Evolutionary conservation across 35 echinoderm and acorn worm genomes (phyloP), one percentile per base, ranked within the genome.

Genomic region (Lytechinus variegatus): DNA sequence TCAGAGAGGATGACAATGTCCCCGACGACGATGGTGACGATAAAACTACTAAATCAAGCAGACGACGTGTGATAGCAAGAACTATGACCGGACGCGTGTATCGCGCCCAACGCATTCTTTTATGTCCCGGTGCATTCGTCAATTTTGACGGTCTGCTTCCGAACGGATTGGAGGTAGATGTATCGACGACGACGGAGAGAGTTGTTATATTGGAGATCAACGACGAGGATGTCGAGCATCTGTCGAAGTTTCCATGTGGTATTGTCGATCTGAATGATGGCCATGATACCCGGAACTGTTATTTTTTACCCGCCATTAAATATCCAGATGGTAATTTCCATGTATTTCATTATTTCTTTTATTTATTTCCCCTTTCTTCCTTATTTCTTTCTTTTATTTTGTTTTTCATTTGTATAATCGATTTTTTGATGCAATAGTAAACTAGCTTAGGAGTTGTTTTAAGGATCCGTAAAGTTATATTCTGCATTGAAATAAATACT

Each of bases 311-410:
- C 10, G n/a, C 91, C 11, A 54, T 92, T 9, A 28, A 92, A 92
- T 92, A 92, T 54, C 91, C 91, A 11, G 91, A 92, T 19, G 91
- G 91, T 92, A 92, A 54, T 29, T 44, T 44, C 54, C 52, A n/a
- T 10, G 16, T 60, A 60, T 60, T 60, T 16, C 57, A 10, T 44
- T 44, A 44, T 44, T 44, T 44, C 33, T 44, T 44, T 60, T 60
- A 5, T 60, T 60, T 16, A 12, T 16, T 60, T 10, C 16, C 16
- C 57, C 0, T 60, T 60, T 60, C 10, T 60, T 16, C 16, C 16
- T 12, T 12, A 60, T 60, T 60, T 60, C 57, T 60, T 60, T 12
- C 57, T 60, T 9, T 60, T 10, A 10, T 44, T 44, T 44, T 44
- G 33, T 44, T 44, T 44, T 1, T 44, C 33, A 44, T 44, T 44